Base-by-base conservation (phyloP, 2,797 vertebrate genomes). In the Channallabes apus region DNA sequence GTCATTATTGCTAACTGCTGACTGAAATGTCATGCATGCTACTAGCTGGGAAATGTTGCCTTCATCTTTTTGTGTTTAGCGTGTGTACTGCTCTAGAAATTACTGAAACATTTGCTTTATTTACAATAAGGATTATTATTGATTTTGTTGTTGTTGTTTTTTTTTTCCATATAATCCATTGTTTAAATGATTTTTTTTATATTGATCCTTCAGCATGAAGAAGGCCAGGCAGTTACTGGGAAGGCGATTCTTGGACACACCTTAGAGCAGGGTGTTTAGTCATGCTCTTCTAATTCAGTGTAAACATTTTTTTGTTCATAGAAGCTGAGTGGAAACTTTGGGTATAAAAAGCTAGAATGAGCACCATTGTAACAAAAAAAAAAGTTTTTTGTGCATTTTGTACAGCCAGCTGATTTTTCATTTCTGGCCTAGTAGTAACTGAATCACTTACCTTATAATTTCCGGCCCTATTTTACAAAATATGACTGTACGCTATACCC, bases 231-330 rank as follows among this genome's bases (percentile, higher is more conserved):
- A 51, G 41, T 54, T 3, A 41, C 41, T 54, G n/a, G 59, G 59
- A 17, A 62, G 77, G 17, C 35, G 27, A 58, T 58, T 59, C n/a
- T 73, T 59, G 54, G 32, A 67, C 79, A 67, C 79, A 80, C 79
- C 79, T 80, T 80, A 67, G 62, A 65, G 22, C 77, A 24, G 32
- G 59, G 62, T 65, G 79, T 80, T 80, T 54, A 80, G 79, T 80
- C 79, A 80, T 67, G 79, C 79, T 80, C 41, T 54, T 80, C 79
- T 65, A 80, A 80, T 80, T 80, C 62, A 80, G 79, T 54, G n/a
- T 80, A 80, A 80, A 80, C 79, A 80, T 80, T 80, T 80, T 80
- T 62, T 80, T 80, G 79, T 67, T 67, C 79, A 54, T 80, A 67
- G 62, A 80, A 67, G n/a, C 62, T 80, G 79, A 62, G 51, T 54